These are phyloP conservation scores for Meteorus colon DNA, from an alignment of 2,888 invertebrate species.

Conservation along the genomic window DNA sequence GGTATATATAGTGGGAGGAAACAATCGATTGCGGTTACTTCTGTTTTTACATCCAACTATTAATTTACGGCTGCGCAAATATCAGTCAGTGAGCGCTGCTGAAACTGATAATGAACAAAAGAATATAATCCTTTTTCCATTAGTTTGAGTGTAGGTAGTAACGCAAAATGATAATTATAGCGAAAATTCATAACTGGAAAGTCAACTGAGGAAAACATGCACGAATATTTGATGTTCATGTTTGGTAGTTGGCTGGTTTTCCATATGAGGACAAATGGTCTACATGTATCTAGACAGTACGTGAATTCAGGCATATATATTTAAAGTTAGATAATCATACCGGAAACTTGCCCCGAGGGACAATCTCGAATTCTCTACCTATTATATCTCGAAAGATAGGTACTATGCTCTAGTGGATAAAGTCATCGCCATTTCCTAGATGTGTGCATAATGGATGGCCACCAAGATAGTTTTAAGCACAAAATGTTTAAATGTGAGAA, in stretches of 20 bases:
- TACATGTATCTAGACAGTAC: not conserved
- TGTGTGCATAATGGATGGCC: slow-evolving; percentile 47
- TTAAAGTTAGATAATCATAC: not conserved
- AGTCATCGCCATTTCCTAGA: slow-evolving; percentile 38
- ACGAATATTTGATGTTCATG: not conserved
- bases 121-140: not conserved
- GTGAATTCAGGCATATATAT: not conserved
- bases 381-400: slow-evolving; percentile 15
- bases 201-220: not conserved
- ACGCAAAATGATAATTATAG: not conserved
- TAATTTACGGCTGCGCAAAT: too few relatives aligned
- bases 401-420: slow-evolving; percentile 25
- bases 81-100: too few relatives aligned
- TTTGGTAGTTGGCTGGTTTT: not conserved
- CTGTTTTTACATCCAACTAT: too few relatives aligned
- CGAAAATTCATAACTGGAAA: not conserved
- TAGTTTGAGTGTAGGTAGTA: not conserved
- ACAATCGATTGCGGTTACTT: too few relatives aligned
- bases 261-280: not conserved
- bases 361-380: slow-evolving; percentile 14
- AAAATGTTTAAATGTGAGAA: not conserved
- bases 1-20: too few relatives aligned
- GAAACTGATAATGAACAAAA: too few relatives aligned
- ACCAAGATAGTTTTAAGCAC: slow-evolving; percentile 38
- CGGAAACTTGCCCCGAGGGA: not conserved